Conservation (phyloP, 2,797 vertebrate genomes). For the Sebastes melanostomus region DNA sequence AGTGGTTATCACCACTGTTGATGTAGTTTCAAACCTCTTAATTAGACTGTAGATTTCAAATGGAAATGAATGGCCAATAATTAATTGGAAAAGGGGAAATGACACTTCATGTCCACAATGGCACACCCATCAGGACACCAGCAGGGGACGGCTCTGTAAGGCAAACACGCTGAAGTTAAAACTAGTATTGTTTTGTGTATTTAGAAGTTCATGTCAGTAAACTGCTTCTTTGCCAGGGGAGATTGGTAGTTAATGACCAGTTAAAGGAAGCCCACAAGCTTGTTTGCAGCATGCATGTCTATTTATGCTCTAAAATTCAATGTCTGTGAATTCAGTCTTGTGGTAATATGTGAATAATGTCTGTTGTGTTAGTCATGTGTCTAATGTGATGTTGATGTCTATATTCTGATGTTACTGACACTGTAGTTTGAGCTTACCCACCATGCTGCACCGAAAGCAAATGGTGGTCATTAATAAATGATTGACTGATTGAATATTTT, state of each 20-base stretch:
- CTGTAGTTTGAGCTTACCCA: not conserved
- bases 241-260: conserved; percentile 30
- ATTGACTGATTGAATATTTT: not conserved
- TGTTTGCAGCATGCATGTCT: not conserved
- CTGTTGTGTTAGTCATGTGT: not conserved
- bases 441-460: not conserved
- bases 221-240: not conserved
- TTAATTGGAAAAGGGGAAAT: conserved; percentile 55
- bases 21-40: conserved; percentile 75
- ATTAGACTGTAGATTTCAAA: conserved; percentile 73
- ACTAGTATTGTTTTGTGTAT: not conserved
- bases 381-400: not conserved
- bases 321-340: not conserved
- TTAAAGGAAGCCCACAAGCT: conserved; percentile 5
- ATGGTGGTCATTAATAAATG: not conserved
- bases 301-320: not conserved
- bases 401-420: not conserved
- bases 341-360: not conserved
- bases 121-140: conserved; percentile 9
- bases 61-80: conserved; percentile 65
- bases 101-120: conserved; percentile 37
- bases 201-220: conserved; percentile 2
- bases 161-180: not conserved
- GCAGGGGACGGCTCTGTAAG: not conserved
- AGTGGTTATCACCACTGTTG: conserved; percentile 73